These are phyloP conservation scores for Limosa lapponica DNA, from an alignment of 2,797 vertebrate genomes.

Conservation along the genomic window DNA sequence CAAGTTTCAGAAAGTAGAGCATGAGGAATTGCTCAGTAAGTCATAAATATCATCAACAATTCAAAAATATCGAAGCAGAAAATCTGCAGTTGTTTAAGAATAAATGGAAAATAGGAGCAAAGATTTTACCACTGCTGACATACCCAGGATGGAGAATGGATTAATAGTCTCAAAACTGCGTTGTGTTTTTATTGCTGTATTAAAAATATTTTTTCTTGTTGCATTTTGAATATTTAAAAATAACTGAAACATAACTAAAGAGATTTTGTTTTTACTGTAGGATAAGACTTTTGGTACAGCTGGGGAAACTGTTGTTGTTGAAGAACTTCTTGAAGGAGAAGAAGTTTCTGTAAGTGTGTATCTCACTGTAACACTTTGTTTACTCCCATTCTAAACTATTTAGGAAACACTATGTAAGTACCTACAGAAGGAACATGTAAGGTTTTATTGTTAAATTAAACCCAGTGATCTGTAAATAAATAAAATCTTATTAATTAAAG, in stretches of 20 bases:
- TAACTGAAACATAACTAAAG: neutral
- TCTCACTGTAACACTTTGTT: neutral
- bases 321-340: conserved; percentile 95
- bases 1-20: neutral
- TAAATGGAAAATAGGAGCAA: neutral
- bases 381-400: neutral
- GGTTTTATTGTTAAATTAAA: neutral
- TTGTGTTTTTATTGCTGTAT: neutral
- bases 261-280: conserved; percentile 71
- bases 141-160: neutral
- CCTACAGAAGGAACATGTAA: neutral
- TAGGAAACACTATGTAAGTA: neutral
- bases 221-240: neutral
- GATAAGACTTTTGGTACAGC: conserved; percentile 90
- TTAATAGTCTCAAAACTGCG: neutral
- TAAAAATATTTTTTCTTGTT: neutral
- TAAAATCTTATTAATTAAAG: neutral
- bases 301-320: conserved; percentile 93
- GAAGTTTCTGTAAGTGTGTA: conserved; percentile 90
- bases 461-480: neutral
- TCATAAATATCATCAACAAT: neutral
- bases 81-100: neutral
- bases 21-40: neutral
- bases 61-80: neutral
- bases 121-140: neutral